These are phyloP conservation scores for Acrocera orbiculus DNA, from an alignment of 2,888 invertebrate species.

Conservation along the genomic window DNA sequence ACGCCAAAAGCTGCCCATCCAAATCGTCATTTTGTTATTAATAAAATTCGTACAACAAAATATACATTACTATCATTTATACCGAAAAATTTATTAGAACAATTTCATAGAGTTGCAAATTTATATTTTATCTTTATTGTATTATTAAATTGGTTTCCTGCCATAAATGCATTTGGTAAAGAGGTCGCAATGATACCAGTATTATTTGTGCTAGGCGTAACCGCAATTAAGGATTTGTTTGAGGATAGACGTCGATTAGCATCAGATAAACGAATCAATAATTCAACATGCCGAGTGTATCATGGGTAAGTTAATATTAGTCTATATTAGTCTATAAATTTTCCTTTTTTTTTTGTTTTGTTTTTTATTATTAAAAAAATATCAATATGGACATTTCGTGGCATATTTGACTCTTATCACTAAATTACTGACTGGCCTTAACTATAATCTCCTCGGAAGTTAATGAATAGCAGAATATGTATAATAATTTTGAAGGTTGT, in stretches of 20 bases:
- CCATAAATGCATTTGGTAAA: slow-evolving; percentile 87
- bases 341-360: no score
- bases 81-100: slow-evolving; percentile 90
- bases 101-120: slow-evolving; percentile 95
- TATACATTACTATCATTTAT: slow-evolving; percentile 87
- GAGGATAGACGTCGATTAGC: slow-evolving; percentile 79
- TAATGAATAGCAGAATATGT: no score
- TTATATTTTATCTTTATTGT: slow-evolving; percentile 95
- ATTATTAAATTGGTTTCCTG: slow-evolving; percentile 87
- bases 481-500: no score
- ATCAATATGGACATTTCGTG: no score
- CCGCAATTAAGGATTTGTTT: slow-evolving; percentile 86
- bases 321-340: slow-evolving; percentile 6
- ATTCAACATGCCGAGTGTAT: slow-evolving; percentile 79
- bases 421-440: no score
- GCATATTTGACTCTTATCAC: no score
- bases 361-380: no score
- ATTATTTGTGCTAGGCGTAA: slow-evolving; percentile 83
- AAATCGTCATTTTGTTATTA: slow-evolving; percentile 63
- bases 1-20: slow-evolving; percentile 66
- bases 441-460: no score
- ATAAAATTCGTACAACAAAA: slow-evolving; percentile 84
- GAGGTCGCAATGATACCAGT: slow-evolving; percentile 92
- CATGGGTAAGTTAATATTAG: slow-evolving; percentile 48
- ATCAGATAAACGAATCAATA: slow-evolving; percentile 88